phyloP scores from a whole-genome alignment of 2,113 vertebrate genomes.

The Poicephalus meyeri region DNA sequence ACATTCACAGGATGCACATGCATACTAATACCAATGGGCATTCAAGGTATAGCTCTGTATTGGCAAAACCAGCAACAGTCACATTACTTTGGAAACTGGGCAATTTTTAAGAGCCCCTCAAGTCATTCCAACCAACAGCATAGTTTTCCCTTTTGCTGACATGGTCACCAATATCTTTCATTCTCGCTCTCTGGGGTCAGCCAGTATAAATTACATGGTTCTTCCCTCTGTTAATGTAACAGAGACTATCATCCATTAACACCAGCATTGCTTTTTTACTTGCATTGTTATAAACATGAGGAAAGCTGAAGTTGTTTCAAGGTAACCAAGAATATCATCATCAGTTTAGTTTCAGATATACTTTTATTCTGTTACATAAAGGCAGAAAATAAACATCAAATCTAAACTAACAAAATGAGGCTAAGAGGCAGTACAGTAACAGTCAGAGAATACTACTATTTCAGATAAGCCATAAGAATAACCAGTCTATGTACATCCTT shows the following conservation, averaged over 20 bases:
- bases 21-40: neutral
- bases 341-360: neutral
- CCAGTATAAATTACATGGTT: accelerated
- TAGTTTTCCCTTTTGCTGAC: neutral
- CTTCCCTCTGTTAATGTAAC: neutral
- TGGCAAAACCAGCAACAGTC: neutral
- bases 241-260: neutral
- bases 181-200: neutral
- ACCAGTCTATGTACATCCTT: neutral
- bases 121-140: neutral
- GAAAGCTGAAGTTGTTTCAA: neutral
- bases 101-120: neutral
- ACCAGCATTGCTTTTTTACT: neutral
- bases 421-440: neutral
- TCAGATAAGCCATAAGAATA: neutral
- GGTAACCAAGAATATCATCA: neutral
- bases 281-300: neutral
- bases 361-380: neutral
- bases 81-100: neutral
- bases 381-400: neutral
- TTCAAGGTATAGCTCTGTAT: neutral
- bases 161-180: neutral
- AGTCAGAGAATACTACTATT: neutral
- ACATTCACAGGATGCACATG: neutral
- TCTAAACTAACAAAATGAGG: neutral